Evolutionary conservation across 2,888 invertebrate genomes (phyloP).

Genomic region (Epinotia bilunana): DNA sequence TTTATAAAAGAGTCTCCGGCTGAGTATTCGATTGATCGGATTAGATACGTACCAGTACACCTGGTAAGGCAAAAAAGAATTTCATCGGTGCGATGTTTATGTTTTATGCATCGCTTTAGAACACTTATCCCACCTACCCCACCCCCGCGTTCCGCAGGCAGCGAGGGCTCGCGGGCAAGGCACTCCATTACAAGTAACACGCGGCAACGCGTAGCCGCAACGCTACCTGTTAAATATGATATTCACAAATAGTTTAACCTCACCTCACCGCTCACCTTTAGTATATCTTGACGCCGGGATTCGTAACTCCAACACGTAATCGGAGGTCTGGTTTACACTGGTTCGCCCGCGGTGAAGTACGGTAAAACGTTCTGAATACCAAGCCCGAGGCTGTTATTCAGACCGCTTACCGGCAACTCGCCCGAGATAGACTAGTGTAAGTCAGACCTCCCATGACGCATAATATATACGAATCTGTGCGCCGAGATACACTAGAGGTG

Average conservation of each 20-base stretch:
- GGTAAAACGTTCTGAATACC: background rate
- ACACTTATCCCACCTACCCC: constrained; percentile 47
- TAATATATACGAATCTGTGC: background rate
- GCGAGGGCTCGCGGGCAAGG: constrained; percentile 31
- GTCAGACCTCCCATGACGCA: background rate
- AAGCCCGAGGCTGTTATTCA: background rate
- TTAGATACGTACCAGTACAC: constrained; percentile 38
- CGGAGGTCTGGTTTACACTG: background rate
- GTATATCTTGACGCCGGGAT: background rate
- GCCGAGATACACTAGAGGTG: background rate
- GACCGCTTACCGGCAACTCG: background rate
- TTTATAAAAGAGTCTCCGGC: constrained; percentile 13
- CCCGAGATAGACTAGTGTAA: background rate
- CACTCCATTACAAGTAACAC: constrained; percentile 71
- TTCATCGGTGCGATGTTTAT: constrained; percentile 42
- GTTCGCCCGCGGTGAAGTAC: background rate
- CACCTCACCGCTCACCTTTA: background rate
- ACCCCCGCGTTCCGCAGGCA: constrained; percentile 54
- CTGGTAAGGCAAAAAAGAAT: constrained; percentile 37
- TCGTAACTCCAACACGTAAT: background rate
- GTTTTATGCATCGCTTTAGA: constrained; percentile 54
- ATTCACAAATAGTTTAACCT: background rate
- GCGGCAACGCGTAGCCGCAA: constrained; percentile 65
- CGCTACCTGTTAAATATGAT: constrained; percentile 53
- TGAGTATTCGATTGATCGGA: constrained; percentile 35